Base-by-base conservation (phyloP, 2,888 invertebrate species). In the Caenorhabditis becei region DNA sequence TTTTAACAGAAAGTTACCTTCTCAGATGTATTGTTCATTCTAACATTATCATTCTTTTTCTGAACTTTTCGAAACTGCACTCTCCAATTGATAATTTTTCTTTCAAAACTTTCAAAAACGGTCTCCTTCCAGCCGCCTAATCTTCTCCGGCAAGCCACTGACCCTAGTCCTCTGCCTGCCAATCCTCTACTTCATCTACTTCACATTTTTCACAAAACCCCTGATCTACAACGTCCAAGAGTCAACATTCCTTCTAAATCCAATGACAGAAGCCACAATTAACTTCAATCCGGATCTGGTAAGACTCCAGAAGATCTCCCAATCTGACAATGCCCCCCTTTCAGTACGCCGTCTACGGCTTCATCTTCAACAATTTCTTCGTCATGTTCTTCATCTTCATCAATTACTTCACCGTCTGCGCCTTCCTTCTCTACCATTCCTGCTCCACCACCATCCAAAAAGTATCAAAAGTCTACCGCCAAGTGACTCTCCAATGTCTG, bases 351-450 rank as follows among this genome's bases (percentile, higher is more conserved):
- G 71, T 71, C 10, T 58, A 71, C 32, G 71, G 49, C 2, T 71
- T 59, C 44, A 54, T 71, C 35, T 54, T 80, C 62, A 80, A 80
- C 74, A 74, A 80, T 58, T 59, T 74, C 32, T 54, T 74, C 26
- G 62, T 67, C 14, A 80, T 80, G 26, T 35, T 80, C 28, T 62
- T 59, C 47, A 66, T 80, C 32, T 72, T 44, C 16, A 14, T 44
- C 49, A 65, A 69, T 37, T 80, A 80, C 35, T 54, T 67, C 32
- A 44, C 53, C 20, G 62, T 80, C 24, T 75, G 80, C 44, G 11
- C 24, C n/a, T 75, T 59, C 14, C 65, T 75, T 2, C 53, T 74
- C 23, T 61, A 67, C 32, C 72, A 74, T 32, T 51, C 77, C 7
- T 47, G 54, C 53, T 59, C 59, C 16, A 69, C 69, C n/a, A 69